Evolutionary conservation across 1,140 invertebrate genomes (phyloP), one percentile per base, ranked within the genome.

Genomic region (Halesus radiatus): DNA sequence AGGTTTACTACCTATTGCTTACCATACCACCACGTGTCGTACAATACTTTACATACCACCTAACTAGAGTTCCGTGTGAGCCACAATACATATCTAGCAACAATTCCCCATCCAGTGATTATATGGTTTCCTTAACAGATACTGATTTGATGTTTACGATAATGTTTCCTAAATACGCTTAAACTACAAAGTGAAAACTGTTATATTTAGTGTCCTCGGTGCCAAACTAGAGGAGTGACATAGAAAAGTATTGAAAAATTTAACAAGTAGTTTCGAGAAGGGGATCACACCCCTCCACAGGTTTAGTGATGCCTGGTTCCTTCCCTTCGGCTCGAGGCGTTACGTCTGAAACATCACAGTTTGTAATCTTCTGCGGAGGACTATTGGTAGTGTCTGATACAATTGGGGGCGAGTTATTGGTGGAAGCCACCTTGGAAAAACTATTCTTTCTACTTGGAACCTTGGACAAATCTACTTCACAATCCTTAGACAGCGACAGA

Each of bases 251-350:
- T 45, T 22, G 26, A 74, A 79, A 79, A 22, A 60, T 52, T 79
- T 76, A 83, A 81, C 82, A 83, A 66, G 82, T 83, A 45, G 82
- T 83, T 79, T 83, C 82, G 13, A 83, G 80, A 20, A 83, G 66
- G 13, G 82, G 82, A 78, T 83, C 82, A 68, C 81, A 78, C 32
- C 52, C 64, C 16, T 76, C 73, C 0, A 79, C 20, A 3, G 76
- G 50, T 32, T 80, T 78, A n/a, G 66, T 52, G 8, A 37, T 20
- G 45, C 78, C 52, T 1, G 74, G 22, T 10, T 82, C 78, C 72
- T 76, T 82, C 13, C 18, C 37, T 52, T 32, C 60, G 0, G 29
- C 16, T 29, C 20, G 37, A 22, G 56, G 37, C 26, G 37, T 52
- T 50, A 50, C n/a, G 32, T 56, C 53, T 52, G 37, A 50, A n/a